phyloP scores from a whole-genome alignment of 2,888 invertebrate species.

The Dexiosoma caninum region DNA sequence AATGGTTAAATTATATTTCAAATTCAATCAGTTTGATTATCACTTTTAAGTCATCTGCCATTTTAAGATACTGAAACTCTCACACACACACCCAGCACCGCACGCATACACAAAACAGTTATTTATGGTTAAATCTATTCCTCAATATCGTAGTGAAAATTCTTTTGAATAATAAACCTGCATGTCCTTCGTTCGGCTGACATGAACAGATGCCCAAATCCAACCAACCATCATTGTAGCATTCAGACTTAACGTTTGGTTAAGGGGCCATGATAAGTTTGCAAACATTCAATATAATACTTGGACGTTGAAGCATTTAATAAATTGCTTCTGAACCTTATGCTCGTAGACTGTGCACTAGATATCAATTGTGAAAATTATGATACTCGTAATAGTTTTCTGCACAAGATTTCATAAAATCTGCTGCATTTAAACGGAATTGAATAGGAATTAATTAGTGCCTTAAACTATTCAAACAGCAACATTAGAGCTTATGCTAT shows the following conservation, averaged over 20 bases:
- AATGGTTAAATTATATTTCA: constrained; percentile 25
- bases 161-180: background rate
- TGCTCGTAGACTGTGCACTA: no score
- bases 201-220: constrained; percentile 14
- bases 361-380: constrained; percentile 37
- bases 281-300: background rate
- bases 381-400: background rate
- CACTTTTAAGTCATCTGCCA: constrained; percentile 41
- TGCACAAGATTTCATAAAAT: background rate
- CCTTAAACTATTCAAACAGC: no score
- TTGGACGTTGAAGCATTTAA: background rate
- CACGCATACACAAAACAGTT: no score
- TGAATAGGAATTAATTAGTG: background rate
- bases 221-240: constrained; percentile 3
- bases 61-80: constrained; percentile 2
- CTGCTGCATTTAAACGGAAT: background rate
- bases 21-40: constrained; percentile 44
- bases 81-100: background rate
- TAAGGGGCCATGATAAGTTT: background rate
- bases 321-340: constrained; percentile 34
- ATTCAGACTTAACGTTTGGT: no score
- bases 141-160: background rate
- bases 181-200: background rate
- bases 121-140: constrained; percentile 1
- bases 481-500: no score